phyloP scores from a whole-genome alignment of 2,888 invertebrate genomes.

The Cantharis flavilabris region DNA sequence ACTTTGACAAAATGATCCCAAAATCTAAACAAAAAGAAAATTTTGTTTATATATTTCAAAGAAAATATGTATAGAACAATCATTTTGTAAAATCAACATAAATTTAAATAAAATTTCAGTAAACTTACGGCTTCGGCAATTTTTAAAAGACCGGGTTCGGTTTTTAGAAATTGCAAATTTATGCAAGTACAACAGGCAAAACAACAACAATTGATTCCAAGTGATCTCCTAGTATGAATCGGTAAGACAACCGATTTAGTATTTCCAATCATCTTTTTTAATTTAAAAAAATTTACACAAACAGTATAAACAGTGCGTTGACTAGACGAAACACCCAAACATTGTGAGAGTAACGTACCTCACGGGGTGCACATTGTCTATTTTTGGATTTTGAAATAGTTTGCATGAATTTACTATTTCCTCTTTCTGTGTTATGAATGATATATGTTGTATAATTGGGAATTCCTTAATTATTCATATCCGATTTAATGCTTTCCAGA shows the following conservation, averaged over 20 bases:
- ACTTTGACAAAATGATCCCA: conserved; percentile 83
- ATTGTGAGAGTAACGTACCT: conserved; percentile 20
- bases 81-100: too few species aligned
- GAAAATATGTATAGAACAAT: too few species aligned
- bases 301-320: background rate
- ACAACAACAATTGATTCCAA: conserved; percentile 73
- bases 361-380: conserved; percentile 15
- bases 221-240: conserved; percentile 21
- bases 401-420: background rate
- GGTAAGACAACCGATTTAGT: conserved; percentile 56
- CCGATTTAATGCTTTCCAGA: background rate
- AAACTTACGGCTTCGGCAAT: conserved; percentile 74
- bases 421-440: background rate
- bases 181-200: conserved; percentile 80
- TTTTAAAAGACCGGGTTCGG: conserved; percentile 75
- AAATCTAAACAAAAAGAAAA: conserved; percentile 59
- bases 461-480: conserved; percentile 7
- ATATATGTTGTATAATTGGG: conserved; percentile 5
- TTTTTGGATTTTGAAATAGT: conserved; percentile 24
- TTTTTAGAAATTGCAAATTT: conserved; percentile 74
- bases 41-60: background rate
- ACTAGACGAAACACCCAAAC: conserved; percentile 1
- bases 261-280: conserved; percentile 48
- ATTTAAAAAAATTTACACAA: background rate
- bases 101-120: background rate